A percentile compares a stretch with the other conserved stretches of the same genome.
These are phyloP conservation scores for Pecten maximus DNA, from an alignment of 2,888 invertebrate species.

Conservation along the genomic window DNA sequence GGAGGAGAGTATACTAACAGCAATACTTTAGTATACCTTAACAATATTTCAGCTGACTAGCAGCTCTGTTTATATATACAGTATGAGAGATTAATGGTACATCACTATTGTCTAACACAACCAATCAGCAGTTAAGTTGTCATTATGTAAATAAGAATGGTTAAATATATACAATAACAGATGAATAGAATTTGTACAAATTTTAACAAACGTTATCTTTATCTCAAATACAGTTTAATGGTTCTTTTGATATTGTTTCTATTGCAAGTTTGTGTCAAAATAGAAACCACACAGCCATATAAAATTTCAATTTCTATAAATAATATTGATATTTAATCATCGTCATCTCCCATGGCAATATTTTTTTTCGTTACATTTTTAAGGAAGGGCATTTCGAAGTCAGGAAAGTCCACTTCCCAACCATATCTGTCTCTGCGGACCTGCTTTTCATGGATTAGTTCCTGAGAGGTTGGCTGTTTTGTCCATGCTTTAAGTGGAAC, in stretches of 20 bases:
- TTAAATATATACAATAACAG: not conserved
- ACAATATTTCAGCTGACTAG: not conserved
- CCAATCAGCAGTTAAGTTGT: not conserved
- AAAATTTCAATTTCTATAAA: not conserved
- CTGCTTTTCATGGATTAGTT: conserved; percentile 76
- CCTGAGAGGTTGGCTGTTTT: conserved; percentile 77
- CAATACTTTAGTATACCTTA: not conserved
- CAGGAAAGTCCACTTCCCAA: conserved; percentile 82
- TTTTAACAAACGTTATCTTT: conserved; percentile 18
- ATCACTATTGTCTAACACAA: not conserved
- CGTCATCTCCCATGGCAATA: conserved; percentile 69
- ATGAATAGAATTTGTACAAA: conserved; percentile 28
- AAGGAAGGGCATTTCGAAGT: conserved; percentile 81
- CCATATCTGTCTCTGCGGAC: conserved; percentile 78
- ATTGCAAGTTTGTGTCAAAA: conserved; percentile 37
- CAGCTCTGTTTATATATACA: not conserved
- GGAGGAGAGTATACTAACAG: not conserved
- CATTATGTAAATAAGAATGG: not conserved
- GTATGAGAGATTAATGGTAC: not conserved
- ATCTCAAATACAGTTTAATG: not conserved
- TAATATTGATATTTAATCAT: conserved; percentile 61
- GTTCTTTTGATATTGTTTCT: not conserved
- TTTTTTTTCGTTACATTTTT: conserved; percentile 77
- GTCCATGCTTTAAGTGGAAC: conserved; percentile 80
- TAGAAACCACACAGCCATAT: not conserved